Evolutionary conservation across 2,888 invertebrate species (phyloP), one percentile per base, ranked within the genome.

Genomic region (Diloba caeruleocephala): DNA sequence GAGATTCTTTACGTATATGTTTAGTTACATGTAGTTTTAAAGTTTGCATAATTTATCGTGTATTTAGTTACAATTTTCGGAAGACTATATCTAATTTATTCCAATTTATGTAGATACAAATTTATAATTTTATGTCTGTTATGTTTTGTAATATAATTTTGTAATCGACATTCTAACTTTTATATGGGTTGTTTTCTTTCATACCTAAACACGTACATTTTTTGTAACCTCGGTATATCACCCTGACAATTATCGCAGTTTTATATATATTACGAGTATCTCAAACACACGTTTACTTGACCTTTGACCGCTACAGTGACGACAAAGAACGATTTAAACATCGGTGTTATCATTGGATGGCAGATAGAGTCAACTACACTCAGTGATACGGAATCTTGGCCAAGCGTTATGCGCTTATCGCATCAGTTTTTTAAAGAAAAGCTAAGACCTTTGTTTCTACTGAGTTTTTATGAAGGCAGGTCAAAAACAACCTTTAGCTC

Each of bases 131-230:
- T 60, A 53, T 61, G 17, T 41, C 49, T 64, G 64, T 71, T 71
- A 64, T 56, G 34, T 67, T 65, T 71, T 58, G n/a, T 55, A 61
- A 53, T 70, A 55, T 62, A 68, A 58, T 66, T 70, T 67, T 70
- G 52, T 70, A 65, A 72, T 60, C 49, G 39, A 74, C 50, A 68
- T 68, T 60, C 39, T 65, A 53, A 61, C 4, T 32, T 66, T 62
- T 45, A 38, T 51, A 34, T 43, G 10, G 28, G 19, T 68, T 58
- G 49, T 45, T 48, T 57, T 72, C 50, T 71, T 69, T 65, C 37
- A 45, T 64, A 66, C 19, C 12, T 31, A 12, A 10, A 9, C 14
- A 38, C 26, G n/a, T 28, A 7, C 31, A 13, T n/a, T 41, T 12
- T 62, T 41, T 28, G 10, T 17, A 31, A 15, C 8, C 25, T 10